Evolutionary conservation across 2,888 invertebrate genomes (phyloP).

Genomic region (Myopa tessellatipennis): DNA sequence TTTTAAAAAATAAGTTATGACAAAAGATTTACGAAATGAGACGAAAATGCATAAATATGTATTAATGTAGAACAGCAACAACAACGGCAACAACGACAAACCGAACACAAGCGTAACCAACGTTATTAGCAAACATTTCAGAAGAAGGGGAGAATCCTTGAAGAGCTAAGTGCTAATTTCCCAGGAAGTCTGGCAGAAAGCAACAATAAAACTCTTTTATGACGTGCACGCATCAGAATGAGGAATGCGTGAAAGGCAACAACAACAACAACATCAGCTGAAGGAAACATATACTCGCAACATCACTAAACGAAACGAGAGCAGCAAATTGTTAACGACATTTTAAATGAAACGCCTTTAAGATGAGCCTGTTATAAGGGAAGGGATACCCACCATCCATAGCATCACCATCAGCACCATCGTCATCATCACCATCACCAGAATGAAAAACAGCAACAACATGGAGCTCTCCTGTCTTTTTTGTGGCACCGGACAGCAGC

Average conservation of each 20-base stretch:
- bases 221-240: conserved; percentile 25
- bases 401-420: background rate
- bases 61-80: background rate
- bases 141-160: conserved; percentile 5
- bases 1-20: background rate
- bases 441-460: background rate
- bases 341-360: conserved; percentile 56
- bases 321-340: conserved; percentile 63
- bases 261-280: background rate
- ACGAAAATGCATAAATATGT: background rate
- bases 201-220: conserved; percentile 38
- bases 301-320: conserved; percentile 38
- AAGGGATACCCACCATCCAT: background rate
- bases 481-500: background rate
- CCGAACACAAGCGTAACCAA: background rate
- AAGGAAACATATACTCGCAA: background rate
- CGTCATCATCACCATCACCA: background rate
- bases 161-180: background rate
- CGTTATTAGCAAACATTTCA: background rate
- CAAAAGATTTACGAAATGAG: conserved; percentile 16
- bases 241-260: conserved; percentile 27
- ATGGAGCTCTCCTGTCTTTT: background rate
- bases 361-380: background rate
- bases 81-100: background rate
- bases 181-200: conserved; percentile 34